These are phyloP conservation scores for Diabrotica virgifera DNA, from an alignment of 1,140 invertebrate species.

Conservation along the genomic window DNA sequence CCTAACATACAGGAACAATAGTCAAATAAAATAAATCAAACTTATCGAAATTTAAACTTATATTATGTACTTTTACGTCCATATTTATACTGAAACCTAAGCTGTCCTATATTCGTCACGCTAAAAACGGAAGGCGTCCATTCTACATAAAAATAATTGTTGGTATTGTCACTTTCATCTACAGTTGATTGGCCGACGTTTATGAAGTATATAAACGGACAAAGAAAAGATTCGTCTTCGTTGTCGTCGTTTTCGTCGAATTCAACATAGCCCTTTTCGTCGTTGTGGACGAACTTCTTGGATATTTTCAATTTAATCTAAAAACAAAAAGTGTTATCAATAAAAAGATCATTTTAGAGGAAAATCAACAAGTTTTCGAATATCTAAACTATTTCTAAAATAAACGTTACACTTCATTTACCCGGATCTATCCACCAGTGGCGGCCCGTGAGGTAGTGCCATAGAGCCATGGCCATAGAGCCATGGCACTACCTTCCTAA, in stretches of 20 bases:
- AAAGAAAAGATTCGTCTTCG: slow-evolving; percentile 20
- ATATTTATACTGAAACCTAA: slow-evolving; percentile 40
- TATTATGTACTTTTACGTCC: slow-evolving; percentile 35
- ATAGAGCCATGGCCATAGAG: too few relatives aligned
- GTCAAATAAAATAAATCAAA: too few relatives aligned
- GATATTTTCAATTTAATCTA: slow-evolving; percentile 40
- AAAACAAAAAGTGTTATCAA: slow-evolving; percentile 14
- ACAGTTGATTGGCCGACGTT: slow-evolving; percentile 39
- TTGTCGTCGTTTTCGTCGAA: slow-evolving; percentile 32
- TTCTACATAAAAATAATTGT: slow-evolving; percentile 38
- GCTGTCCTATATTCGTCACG: slow-evolving; percentile 32
- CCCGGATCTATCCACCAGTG: too few relatives aligned
- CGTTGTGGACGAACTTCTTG: slow-evolving; percentile 34
- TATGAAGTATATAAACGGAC: slow-evolving; percentile 37
- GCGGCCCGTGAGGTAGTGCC: too few relatives aligned
- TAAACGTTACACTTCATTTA: too few relatives aligned
- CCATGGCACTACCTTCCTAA: too few relatives aligned
- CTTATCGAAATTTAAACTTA: background rate
- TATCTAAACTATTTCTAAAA: too few relatives aligned
- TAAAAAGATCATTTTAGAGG: background rate
- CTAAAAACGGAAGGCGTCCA: slow-evolving; percentile 33
- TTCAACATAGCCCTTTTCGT: slow-evolving; percentile 34
- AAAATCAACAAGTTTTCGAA: background rate
- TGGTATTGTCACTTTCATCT: slow-evolving; percentile 38
- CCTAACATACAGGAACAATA: too few relatives aligned